Percentiles rank a stretch among this genome's conserved stretches.
Conservation (phyloP, 2,888 invertebrate species). For the Drosophila dives region DNA sequence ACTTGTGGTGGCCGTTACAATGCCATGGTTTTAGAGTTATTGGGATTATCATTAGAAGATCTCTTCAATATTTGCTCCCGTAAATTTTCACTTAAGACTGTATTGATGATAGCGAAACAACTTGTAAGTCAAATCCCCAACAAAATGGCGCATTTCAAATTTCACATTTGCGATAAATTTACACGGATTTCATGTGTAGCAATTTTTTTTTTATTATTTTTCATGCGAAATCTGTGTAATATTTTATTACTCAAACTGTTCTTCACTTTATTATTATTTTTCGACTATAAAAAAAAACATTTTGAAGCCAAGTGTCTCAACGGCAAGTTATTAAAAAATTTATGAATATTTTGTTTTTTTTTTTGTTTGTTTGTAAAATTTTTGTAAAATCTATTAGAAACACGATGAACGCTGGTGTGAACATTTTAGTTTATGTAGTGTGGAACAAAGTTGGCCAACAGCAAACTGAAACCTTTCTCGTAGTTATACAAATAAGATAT, state of each 20-base stretch:
- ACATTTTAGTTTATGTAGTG: slow-evolving; percentile 61
- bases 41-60: slow-evolving; percentile 99
- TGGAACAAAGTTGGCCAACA: slow-evolving; percentile 30
- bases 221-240: slow-evolving; percentile 33
- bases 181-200: slow-evolving; percentile 31
- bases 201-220: neutral
- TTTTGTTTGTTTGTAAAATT: slow-evolving; percentile 1
- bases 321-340: slow-evolving; percentile 63
- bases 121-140: slow-evolving; percentile 89
- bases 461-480: slow-evolving; percentile 35
- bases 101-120: slow-evolving; percentile 98
- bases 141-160: slow-evolving; percentile 5
- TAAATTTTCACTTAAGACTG: slow-evolving; percentile 98
- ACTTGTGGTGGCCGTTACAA: slow-evolving; percentile 99
- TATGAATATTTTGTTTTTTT: neutral
- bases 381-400: slow-evolving; percentile 20
- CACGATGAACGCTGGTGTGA: slow-evolving; percentile 71
- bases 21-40: slow-evolving; percentile 99
- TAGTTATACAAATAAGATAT: slow-evolving; percentile 44
- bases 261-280: slow-evolving; percentile 38
- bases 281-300: slow-evolving; percentile 46
- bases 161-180: slow-evolving; percentile 26
- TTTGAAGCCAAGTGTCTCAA: slow-evolving; percentile 80
- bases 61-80: slow-evolving; percentile 99
- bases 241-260: slow-evolving; percentile 22